Percentiles rank a stretch among this genome's conserved stretches.
phyloP scores from a whole-genome alignment of 2,888 invertebrate genomes.

The Ichneumoninae sp. region DNA sequence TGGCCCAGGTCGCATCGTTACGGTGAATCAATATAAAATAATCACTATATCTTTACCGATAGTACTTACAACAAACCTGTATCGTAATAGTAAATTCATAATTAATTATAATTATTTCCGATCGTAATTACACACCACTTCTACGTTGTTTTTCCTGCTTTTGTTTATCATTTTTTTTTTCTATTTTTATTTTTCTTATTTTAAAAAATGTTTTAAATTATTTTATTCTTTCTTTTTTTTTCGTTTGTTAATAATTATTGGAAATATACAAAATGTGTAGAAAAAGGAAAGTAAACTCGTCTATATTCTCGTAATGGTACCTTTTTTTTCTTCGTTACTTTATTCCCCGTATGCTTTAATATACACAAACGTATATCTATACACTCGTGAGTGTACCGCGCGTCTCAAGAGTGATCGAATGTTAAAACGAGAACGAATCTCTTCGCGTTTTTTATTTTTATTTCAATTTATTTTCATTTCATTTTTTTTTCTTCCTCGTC shows the following conservation, averaged over 20 bases:
- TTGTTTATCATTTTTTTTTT: slow-evolving; percentile 20
- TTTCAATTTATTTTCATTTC: slow-evolving; percentile 4
- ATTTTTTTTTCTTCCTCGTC: slow-evolving; percentile 16
- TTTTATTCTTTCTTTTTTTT: slow-evolving; percentile 20
- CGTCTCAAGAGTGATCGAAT: slow-evolving; percentile 69
- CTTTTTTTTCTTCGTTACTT: slow-evolving; percentile 57
- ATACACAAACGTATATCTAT: slow-evolving; percentile 74
- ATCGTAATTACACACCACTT: slow-evolving; percentile 73
- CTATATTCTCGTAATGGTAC: slow-evolving; percentile 54
- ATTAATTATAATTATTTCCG: slow-evolving; percentile 72
- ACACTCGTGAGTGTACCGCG: slow-evolving; percentile 69
- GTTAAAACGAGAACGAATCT: slow-evolving; percentile 27
- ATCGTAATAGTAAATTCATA: slow-evolving; percentile 74
- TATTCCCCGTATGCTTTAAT: slow-evolving; percentile 67
- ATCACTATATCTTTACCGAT: slow-evolving; percentile 65
- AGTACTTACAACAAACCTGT: slow-evolving; percentile 75
- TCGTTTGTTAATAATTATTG: slow-evolving; percentile 68
- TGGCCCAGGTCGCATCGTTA: slow-evolving; percentile 75
- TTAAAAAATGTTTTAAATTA: too few relatives aligned
- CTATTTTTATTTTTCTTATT: slow-evolving; percentile 28
- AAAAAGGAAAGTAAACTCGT: slow-evolving; percentile 76
- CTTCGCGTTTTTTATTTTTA: slow-evolving; percentile 6
- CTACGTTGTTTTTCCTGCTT: slow-evolving; percentile 52
- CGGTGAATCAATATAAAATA: slow-evolving; percentile 67
- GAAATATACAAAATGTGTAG: slow-evolving; percentile 79